Conservation (phyloP, 1,140 invertebrate genomes). For the Oppia nitens region DNA sequence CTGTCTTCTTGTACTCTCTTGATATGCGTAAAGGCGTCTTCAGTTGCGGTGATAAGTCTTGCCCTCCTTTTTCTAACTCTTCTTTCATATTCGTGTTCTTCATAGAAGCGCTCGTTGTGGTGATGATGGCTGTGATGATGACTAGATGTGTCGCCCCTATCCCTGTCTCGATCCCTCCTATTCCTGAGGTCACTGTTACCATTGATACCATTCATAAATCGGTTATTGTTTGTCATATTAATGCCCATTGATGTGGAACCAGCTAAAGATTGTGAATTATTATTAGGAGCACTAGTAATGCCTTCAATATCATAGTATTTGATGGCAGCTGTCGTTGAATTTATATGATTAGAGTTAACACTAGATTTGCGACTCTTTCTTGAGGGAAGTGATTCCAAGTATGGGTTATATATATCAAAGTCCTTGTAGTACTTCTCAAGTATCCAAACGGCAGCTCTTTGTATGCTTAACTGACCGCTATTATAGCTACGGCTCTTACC, state of each 20-base stretch:
- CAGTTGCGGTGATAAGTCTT: conserved; percentile 71
- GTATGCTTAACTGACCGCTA: conserved; percentile 81
- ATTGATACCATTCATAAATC: neutral
- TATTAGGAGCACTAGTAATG: conserved; percentile 21
- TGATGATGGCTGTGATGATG: conserved; percentile 40
- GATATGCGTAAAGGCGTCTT: conserved; percentile 94
- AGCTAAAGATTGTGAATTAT: neutral
- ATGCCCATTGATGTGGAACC: neutral
- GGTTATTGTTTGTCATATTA: neutral
- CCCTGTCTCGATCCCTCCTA: conserved; percentile 18
- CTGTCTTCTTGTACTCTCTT: conserved; percentile 40
- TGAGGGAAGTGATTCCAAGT: conserved; percentile 71
- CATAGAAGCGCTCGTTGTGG: conserved; percentile 92
- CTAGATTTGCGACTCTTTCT: conserved; percentile 10
- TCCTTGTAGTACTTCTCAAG: conserved; percentile 89
- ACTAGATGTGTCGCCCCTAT: neutral
- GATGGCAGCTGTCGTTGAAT: conserved; percentile 40
- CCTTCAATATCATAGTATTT: conserved; percentile 94
- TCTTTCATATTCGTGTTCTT: conserved; percentile 89
- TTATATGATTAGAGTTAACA: conserved; percentile 18
- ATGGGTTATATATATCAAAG: conserved; percentile 91
- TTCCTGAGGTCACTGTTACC: neutral
- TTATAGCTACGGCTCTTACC: conserved; percentile 53
- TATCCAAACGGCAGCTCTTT: conserved; percentile 80
- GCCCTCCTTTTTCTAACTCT: conserved; percentile 76